Base-by-base conservation (phyloP, 2,113 vertebrate genomes). In the Neodontobutis hainanensis region DNA sequence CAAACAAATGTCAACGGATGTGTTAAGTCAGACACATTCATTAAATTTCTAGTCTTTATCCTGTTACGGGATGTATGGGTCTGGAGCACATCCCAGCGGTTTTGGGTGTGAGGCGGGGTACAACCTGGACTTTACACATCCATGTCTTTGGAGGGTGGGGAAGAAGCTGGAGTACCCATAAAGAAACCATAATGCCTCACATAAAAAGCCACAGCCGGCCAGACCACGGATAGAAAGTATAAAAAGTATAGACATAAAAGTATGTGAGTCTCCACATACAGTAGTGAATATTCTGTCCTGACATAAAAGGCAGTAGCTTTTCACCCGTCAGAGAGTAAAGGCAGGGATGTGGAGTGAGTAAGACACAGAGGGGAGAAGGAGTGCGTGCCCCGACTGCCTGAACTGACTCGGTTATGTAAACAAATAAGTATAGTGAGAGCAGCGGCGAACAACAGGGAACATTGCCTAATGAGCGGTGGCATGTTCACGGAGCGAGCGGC, bases 381-480 rank as follows among this genome's bases (percentile, higher is more conserved):
- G 60, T 63, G 75, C 58, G 47, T 1, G 16, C 55, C 44, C 58
- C 35, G 70, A 53, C 63, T 62, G 61, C 74, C 65, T 87, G 83
- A 82, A 78, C 80, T 75, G 82, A 84, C 83, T 84, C 15, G 8
- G 76, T 87, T 87, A 87, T 86, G 78, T 87, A 87, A 90, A 88
- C 82, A 81, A 72, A 80, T 80, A 80, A 76, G 70, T 61, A 59
- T 70, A 71, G 76, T 67, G 73, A 75, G 74, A 64, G 65, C 71
- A 63, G 73, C 68, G 59, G 64, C 5, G 36, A 80, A 81, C 71
- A 80, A 84, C 68, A 70, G 80, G 68, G 77, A 81, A 73, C 77
- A 68, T 56, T 56, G 78, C 65, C 75, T 90, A 86, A 88, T 78
- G 80, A 88, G 86, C 82, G 62, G 62, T 47, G 69, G 73, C 82